Evolutionary conservation across 2,888 invertebrate species (phyloP), one percentile per base, ranked within the genome.

Genomic region (Bombyx huttoni): DNA sequence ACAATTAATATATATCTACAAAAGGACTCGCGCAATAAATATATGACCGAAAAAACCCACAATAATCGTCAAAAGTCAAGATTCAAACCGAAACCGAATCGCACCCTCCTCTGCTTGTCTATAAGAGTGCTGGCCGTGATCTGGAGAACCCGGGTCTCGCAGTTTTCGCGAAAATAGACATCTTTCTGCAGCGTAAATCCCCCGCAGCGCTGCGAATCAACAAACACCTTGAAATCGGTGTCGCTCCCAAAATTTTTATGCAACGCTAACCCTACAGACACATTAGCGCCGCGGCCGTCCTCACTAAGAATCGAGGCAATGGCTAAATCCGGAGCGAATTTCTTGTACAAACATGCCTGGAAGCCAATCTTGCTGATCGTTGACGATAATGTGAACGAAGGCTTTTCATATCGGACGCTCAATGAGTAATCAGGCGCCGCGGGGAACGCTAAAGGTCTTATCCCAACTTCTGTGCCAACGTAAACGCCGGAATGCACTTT

Each of bases 171-270:
- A 53, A 87, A 81, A n/a, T 75, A 58, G 40, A 87, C 61, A 49
- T 87, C 84, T 58, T 75, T 85, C 54, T 86, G 78, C 49, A 74
- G 74, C 0, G 87, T 86, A 49, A 88, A 85, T 0, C 88, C 88
- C 2, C 84, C 86, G 51, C 86, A 84, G 46, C 75, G 75, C 61
- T 81, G 78, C 0, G 85, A 81, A 56, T 88, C 86, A 8, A 87
- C 77, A 55, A 87, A 88, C 51, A 87, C 71, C 65, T 85, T 86
- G 62, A 87, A 54, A 52, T 86, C 85, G 0, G 82, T 74, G 1
- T 80, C 79, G 56, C 81, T 80, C 6, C 62, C 54, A 54, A 75
- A 85, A 46, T 60, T 70, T 61, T 86, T 87, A 55, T 83, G 80
- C 14, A 88, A 53, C 13, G 81, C 87, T 8, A 88, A 59, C 8